phyloP scores from a whole-genome alignment of 2,113 vertebrate species.

The Phylloscopus whistleri region DNA sequence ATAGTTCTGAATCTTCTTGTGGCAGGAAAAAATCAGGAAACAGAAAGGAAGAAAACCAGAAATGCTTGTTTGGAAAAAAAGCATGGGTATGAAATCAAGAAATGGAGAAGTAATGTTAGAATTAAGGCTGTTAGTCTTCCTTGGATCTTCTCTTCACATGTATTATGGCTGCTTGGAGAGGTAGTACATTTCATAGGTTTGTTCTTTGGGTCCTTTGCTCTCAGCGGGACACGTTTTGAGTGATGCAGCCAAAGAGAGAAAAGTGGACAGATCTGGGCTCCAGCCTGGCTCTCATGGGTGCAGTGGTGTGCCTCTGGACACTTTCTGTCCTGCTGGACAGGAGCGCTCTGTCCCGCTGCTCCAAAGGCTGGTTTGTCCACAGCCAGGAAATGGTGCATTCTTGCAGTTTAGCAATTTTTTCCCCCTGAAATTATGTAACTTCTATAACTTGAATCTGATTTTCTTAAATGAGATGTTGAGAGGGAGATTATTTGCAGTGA shows the following conservation, averaged over 20 bases:
- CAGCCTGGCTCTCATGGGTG: not conserved
- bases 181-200: not conserved
- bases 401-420: not conserved
- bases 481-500: not conserved
- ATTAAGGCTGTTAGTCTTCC: not conserved
- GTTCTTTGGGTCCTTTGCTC: not conserved
- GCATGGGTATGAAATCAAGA: not conserved
- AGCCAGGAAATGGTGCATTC: not conserved
- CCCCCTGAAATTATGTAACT: not conserved
- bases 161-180: not conserved
- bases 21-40: not conserved
- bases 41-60: not conserved
- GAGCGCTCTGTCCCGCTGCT: fast-evolving
- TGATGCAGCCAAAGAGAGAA: not conserved
- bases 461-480: not conserved
- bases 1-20: not conserved
- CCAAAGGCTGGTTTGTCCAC: not conserved
- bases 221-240: not conserved
- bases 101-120: not conserved
- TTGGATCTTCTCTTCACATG: not conserved
- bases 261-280: fast-evolving
- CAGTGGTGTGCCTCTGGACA: fast-evolving
- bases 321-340: fast-evolving
- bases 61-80: not conserved
- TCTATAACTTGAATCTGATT: not conserved